Evolutionary conservation across 2,888 invertebrate genomes (phyloP).

Genomic region (Elegia similella): DNA sequence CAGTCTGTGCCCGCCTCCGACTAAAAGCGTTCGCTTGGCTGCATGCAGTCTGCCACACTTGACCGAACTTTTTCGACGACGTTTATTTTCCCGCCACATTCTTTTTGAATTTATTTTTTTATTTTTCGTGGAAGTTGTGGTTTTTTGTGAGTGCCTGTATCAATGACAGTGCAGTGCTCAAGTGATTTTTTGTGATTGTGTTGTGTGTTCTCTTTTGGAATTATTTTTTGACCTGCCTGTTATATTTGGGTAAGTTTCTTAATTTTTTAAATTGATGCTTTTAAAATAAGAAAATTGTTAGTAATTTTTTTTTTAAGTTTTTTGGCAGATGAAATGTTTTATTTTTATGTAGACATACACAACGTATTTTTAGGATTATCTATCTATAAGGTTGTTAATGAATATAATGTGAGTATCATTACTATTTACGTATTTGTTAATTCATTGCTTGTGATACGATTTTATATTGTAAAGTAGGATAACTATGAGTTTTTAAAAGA

Average conservation of each 20-base stretch:
- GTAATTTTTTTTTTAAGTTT: too few relatives aligned
- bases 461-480: too few relatives aligned
- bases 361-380: too few relatives aligned
- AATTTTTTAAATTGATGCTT: too few relatives aligned
- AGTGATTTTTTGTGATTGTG: conserved; percentile 39
- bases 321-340: too few relatives aligned
- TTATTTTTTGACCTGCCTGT: conserved; percentile 27
- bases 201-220: conserved; percentile 45
- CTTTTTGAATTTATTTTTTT: conserved; percentile 33
- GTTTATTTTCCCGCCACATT: conserved; percentile 62
- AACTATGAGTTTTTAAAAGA: too few relatives aligned
- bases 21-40: conserved; percentile 46
- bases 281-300: too few relatives aligned
- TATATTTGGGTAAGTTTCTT: conserved; percentile 18
- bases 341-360: too few relatives aligned
- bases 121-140: conserved; percentile 36
- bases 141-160: conserved; percentile 45
- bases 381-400: too few relatives aligned
- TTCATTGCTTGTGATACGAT: too few relatives aligned
- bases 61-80: conserved; percentile 69
- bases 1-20: conserved; percentile 56
- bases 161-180: conserved; percentile 43
- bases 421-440: not conserved
- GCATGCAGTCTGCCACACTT: conserved; percentile 31
- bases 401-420: too few relatives aligned